Percentiles rank a stretch among this genome's conserved stretches.
These are phyloP conservation scores for Orchesella flavescens DNA, from an alignment of 2,888 invertebrate genomes.

Conservation along the genomic window DNA sequence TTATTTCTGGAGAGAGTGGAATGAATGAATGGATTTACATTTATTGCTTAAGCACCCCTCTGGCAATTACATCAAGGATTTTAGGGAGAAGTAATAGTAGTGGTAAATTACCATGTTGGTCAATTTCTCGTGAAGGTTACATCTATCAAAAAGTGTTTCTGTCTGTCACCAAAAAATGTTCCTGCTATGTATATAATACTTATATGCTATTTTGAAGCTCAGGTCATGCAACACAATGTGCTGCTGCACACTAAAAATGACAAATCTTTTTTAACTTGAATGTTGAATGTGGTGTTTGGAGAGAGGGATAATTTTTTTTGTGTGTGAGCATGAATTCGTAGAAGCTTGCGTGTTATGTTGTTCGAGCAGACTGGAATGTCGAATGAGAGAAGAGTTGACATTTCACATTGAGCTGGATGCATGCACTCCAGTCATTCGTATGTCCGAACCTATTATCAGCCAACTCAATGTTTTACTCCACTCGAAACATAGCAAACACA, in stretches of 20 bases:
- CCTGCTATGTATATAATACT: no score
- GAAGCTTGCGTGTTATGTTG: slow-evolving; percentile 1
- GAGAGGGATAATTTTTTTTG: slow-evolving; percentile 8
- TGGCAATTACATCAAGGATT: slow-evolving; percentile 35
- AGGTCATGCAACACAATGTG: background rate
- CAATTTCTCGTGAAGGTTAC: slow-evolving; percentile 50
- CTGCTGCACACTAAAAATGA: background rate
- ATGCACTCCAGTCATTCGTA: background rate
- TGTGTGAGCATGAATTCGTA: background rate
- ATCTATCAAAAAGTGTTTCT: slow-evolving; percentile 39
- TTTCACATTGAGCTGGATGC: slow-evolving; percentile 1
- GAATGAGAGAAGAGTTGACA: background rate
- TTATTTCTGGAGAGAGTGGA: background rate
- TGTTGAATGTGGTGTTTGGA: background rate
- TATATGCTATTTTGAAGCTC: no score
- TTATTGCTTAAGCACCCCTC: slow-evolving; percentile 26
- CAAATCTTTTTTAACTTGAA: background rate
- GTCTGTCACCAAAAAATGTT: slow-evolving; percentile 6
- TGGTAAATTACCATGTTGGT: slow-evolving; percentile 41
- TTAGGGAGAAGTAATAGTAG: background rate
- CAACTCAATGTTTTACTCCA: no score
- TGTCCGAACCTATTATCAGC: no score
- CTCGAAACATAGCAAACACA: no score
- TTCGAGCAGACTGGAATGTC: background rate
- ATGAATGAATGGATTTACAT: background rate